Percentiles rank a stretch among this genome's conserved stretches.
Conservation (phyloP, 2,797 vertebrate species). For the Gambusia yucatana region DNA sequence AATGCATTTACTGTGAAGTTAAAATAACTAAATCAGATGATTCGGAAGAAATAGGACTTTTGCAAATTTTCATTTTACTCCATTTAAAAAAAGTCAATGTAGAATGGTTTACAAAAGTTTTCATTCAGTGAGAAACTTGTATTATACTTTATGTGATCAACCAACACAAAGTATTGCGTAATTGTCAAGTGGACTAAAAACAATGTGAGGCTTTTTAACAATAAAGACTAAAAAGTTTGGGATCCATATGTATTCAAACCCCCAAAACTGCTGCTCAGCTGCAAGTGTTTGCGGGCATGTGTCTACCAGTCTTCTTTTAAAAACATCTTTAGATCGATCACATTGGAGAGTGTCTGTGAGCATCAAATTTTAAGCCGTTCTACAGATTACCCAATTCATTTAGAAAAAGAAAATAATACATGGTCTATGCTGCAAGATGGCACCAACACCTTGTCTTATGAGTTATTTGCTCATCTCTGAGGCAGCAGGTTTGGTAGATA, state of each 20-base stretch:
- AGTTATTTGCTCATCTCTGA: constrained; percentile 27
- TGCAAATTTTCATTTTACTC: neutral
- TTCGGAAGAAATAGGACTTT: neutral
- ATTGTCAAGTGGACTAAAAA: neutral
- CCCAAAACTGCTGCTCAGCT: neutral
- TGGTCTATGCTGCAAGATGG: neutral
- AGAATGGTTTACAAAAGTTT: neutral
- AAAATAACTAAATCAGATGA: neutral
- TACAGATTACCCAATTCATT: neutral
- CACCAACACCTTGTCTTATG: neutral
- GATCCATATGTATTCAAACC: neutral
- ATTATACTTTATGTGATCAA: neutral
- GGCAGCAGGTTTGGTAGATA: constrained; percentile 32
- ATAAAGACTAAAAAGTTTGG: neutral
- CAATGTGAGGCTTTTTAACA: neutral
- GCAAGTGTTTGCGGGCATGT: neutral
- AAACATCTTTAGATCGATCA: neutral
- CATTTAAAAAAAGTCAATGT: neutral
- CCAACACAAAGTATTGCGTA: neutral
- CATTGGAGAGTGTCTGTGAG: neutral
- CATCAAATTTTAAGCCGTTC: neutral
- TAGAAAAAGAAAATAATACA: neutral
- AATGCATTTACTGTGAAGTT: neutral
- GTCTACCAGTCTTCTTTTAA: neutral
- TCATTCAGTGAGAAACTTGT: neutral